Conservation (phyloP, 64 coral and sea anemone species). For the Dendronephthya gigantea region DNA sequence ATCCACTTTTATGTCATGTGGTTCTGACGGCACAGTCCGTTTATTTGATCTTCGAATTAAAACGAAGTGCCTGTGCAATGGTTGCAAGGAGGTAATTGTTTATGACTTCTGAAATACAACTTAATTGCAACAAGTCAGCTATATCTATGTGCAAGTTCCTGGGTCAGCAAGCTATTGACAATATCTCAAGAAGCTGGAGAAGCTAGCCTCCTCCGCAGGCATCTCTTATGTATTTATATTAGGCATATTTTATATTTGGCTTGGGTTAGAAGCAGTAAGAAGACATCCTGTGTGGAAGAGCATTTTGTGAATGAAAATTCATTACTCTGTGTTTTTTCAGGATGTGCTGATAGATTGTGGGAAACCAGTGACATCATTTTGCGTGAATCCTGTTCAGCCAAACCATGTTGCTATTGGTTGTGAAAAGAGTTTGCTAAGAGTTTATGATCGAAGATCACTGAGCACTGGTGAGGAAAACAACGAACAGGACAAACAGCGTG, state of each 20-base stretch:
- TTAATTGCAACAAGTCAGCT: not conserved
- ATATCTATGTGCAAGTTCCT: too few species aligned
- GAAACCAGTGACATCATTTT: conserved; percentile 82
- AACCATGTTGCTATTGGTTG: conserved; percentile 78
- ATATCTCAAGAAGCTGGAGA: too few species aligned
- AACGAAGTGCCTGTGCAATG: conserved; percentile 57
- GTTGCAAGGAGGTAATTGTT: conserved; percentile 70
- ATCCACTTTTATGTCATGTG: conserved; percentile 83
- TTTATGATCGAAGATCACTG: conserved; percentile 79
- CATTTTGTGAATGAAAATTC: too few species aligned
- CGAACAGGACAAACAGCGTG: conserved; percentile 41
- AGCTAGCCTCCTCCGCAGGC: too few species aligned
- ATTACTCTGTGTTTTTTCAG: conserved; percentile 24
- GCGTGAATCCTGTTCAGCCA: conserved; percentile 64
- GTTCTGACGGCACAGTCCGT: conserved; percentile 84
- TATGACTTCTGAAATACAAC: not conserved
- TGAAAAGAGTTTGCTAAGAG: conserved; percentile 67
- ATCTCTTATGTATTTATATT: too few species aligned
- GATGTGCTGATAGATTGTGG: conserved; percentile 79
- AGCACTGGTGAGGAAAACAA: conserved; percentile 38
- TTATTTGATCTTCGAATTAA: conserved; percentile 89
- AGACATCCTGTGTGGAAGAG: not conserved
- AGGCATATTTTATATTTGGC: too few species aligned
- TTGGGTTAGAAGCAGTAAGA: too few species aligned
- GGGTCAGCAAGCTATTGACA: not conserved